These are phyloP conservation scores for Conchocele bisecta DNA, from an alignment of 2,888 invertebrate species.

Conservation along the genomic window DNA sequence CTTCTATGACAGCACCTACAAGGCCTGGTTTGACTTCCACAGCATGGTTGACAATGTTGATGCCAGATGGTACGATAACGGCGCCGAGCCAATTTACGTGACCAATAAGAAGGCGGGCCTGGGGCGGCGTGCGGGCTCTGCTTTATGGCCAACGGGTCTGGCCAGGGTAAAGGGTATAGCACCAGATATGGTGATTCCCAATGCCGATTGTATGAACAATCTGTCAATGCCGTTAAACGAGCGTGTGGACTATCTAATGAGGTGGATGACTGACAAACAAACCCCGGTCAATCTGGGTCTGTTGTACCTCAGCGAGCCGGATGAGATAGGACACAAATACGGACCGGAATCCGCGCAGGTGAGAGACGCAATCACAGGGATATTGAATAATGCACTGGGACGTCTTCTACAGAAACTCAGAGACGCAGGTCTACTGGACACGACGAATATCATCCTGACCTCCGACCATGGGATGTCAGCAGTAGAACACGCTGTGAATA, in stretches of 20 bases:
- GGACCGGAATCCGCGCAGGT: conserved; percentile 82
- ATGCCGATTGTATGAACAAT: conserved; percentile 77
- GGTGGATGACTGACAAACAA: conserved; percentile 71
- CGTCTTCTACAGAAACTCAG: conserved; percentile 85
- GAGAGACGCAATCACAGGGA: conserved; percentile 84
- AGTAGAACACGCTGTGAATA: conserved; percentile 78
- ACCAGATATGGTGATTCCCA: conserved; percentile 57
- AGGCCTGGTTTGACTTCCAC: conserved; percentile 54
- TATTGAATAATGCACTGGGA: conserved; percentile 78
- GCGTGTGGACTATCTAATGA: conserved; percentile 67
- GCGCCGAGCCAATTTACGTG: conserved; percentile 81
- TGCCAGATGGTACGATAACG: conserved; percentile 82
- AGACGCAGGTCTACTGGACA: conserved; percentile 83
- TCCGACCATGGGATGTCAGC: conserved; percentile 89
- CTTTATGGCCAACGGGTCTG: conserved; percentile 88
- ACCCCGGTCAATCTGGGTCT: conserved; percentile 88
- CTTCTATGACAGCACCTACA: conserved; percentile 84
- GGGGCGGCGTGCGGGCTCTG: conserved; percentile 86
- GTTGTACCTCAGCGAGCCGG: conserved; percentile 89
- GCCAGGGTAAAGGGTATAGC: conserved; percentile 83
- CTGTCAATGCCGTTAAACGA: conserved; percentile 80
- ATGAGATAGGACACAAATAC: conserved; percentile 86
- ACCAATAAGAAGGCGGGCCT: conserved; percentile 85
- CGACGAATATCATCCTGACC: conserved; percentile 87
- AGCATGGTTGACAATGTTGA: conserved; percentile 77